phyloP scores from a whole-genome alignment of 2,113 vertebrate species.

The Ochotona curzoniae region DNA sequence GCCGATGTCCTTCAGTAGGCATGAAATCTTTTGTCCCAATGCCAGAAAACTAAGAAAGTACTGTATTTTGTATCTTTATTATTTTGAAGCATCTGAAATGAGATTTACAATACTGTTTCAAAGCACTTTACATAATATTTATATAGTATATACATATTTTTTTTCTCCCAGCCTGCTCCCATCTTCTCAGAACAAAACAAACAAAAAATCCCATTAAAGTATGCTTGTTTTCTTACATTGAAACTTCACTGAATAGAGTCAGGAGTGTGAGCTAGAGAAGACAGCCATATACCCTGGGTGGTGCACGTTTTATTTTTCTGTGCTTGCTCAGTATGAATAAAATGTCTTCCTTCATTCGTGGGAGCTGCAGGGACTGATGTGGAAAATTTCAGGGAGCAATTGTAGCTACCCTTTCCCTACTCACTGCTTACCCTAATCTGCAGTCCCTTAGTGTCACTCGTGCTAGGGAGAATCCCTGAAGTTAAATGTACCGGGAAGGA shows the following conservation, averaged over 20 bases:
- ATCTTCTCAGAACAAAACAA: background rate
- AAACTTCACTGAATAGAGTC: conserved; percentile 69
- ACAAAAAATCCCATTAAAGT: conserved; percentile 42
- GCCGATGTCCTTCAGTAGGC: conserved; percentile 84
- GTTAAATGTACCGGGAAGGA: conserved; percentile 68
- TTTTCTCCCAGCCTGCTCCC: conserved; percentile 62
- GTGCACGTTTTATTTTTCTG: background rate
- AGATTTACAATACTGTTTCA: conserved; percentile 79
- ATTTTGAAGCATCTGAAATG: conserved; percentile 73
- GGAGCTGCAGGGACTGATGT: background rate
- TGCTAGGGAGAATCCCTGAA: conserved; percentile 26
- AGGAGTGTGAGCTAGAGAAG: background rate
- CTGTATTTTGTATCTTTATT: conserved; percentile 86
- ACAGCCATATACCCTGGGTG: background rate
- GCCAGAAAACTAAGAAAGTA: conserved; percentile 85
- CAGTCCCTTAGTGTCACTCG: conserved; percentile 5
- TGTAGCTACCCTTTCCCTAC: background rate
- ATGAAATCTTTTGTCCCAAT: conserved; percentile 71
- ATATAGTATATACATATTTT: background rate
- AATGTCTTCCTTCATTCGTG: conserved; percentile 13
- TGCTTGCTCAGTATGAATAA: conserved; percentile 39
- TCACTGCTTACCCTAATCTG: conserved; percentile 41
- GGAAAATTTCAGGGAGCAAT: conserved; percentile 24
- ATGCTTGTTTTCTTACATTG: conserved; percentile 36
- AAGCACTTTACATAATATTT: conserved; percentile 80